Evolutionary conservation across 2,888 invertebrate species (phyloP).

Genomic region (Aleiodes alternator): DNA sequence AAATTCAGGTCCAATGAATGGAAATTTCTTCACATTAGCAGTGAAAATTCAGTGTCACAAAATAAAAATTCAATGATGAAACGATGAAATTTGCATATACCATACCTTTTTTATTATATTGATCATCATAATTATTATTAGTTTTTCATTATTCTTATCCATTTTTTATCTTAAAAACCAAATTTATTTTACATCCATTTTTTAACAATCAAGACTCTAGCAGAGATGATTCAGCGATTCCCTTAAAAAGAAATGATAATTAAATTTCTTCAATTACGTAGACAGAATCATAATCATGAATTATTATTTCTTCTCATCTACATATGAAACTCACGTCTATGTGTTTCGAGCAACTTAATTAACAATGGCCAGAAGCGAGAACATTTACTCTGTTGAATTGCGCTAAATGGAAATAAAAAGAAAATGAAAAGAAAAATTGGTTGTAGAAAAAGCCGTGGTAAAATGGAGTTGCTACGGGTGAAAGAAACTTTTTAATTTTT

Average conservation of each 20-base stretch:
- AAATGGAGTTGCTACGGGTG: slow-evolving; percentile 21
- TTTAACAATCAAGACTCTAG: no score
- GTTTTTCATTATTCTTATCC: no score
- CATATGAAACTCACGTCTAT: slow-evolving; percentile 13
- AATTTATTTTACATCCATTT: no score
- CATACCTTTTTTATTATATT: no score
- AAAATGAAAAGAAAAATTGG: slow-evolving; percentile 1
- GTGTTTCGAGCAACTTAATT: slow-evolving; percentile 27
- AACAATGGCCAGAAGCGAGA: slow-evolving; percentile 12
- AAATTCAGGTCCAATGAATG: no score
- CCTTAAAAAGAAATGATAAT: background rate
- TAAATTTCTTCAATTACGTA: background rate
- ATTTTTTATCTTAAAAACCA: no score
- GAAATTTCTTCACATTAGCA: no score
- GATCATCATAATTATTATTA: no score
- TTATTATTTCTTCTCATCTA: background rate
- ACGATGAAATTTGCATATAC: no score
- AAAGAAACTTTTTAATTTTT: slow-evolving; percentile 31
- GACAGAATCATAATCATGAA: background rate
- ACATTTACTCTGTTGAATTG: slow-evolving; percentile 2
- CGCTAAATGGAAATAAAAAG: background rate
- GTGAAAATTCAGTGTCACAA: no score
- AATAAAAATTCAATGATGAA: no score
- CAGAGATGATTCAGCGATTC: no score
- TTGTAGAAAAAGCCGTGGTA: slow-evolving; percentile 6